Evolutionary conservation across 2,113 vertebrate species (phyloP), one percentile per base, ranked within the genome.

Genomic region (Amphiprion percula): DNA sequence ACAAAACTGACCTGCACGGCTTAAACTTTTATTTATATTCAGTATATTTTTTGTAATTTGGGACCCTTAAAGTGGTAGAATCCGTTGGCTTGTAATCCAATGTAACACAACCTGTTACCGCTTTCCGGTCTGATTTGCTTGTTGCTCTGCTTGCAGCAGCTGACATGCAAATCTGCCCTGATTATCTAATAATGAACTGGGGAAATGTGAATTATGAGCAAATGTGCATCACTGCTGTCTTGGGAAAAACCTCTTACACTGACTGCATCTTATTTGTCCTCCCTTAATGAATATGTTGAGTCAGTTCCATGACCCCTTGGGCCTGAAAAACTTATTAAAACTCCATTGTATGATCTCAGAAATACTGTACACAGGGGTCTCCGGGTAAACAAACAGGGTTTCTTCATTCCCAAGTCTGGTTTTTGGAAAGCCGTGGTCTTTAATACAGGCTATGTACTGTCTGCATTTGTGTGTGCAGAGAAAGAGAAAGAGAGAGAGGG

Each of bases 121-220:
- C 70, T 68, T 37, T 58, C 37, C 30, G 6, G 30, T 49, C 44
- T 19, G 9, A 77, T 58, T 53, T 59, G 50, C 70, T 76, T 59
- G 55, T 63, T 74, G 30, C 78, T 65, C 37, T 1, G 6, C 39
- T 77, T 33, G 41, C 46, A 62, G 62, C 60, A 68, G 70, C 73
- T 39, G 62, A 77, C 85, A 76, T 74, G 58, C 69, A 82, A 69
- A 74, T 84, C 56, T 73, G 11, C 53, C 73, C 75, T 70, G 79
- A 88, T 85, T 70, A 77, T 84, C 71, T 64, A 39, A 82, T 87
- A 54, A 87, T 78, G 63, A 83, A 82, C 79, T 68, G 74, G 73
- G 82, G 62, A 69, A 80, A 87, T 69, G 53, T 76, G 76, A 80
- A 82, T 88, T 74, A 83, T 61, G 61, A 47, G 39, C 30, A 72